These are phyloP conservation scores for Tinea semifulvella DNA, from an alignment of 2,888 invertebrate species.

Conservation along the genomic window DNA sequence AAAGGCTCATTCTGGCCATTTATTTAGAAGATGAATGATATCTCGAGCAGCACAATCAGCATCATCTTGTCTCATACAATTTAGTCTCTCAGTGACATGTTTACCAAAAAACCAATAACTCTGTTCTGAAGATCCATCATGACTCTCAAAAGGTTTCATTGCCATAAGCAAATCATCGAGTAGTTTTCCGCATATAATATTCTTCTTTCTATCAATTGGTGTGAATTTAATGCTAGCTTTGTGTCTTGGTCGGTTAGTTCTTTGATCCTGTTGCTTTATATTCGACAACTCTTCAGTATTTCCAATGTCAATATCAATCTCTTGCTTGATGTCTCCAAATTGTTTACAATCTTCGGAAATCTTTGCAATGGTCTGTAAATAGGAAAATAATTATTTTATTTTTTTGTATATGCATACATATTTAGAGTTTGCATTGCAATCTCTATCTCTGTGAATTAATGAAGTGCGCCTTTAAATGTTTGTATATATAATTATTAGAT, in stretches of 20 bases:
- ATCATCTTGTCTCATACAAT: constrained; percentile 38
- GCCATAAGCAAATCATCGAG: constrained; percentile 40
- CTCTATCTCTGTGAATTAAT: too few relatives aligned
- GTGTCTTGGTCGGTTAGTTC: constrained; percentile 39
- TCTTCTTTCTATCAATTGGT: constrained; percentile 22
- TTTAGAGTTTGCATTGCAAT: too few relatives aligned
- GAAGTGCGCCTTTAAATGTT: too few relatives aligned
- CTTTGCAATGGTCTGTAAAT: neutral
- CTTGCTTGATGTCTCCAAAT: constrained; percentile 28
- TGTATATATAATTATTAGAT: too few relatives aligned
- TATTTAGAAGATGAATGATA: constrained; percentile 31
- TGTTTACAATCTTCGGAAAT: neutral
- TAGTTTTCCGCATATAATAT: constrained; percentile 34
- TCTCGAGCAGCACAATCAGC: constrained; percentile 37
- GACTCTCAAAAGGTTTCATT: constrained; percentile 35
- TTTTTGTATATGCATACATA: too few relatives aligned
- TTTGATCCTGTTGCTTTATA: constrained; percentile 36
- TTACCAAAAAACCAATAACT: constrained; percentile 47
- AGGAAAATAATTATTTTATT: too few relatives aligned
- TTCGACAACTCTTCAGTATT: constrained; percentile 24
- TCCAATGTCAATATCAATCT: constrained; percentile 28
- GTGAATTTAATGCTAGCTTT: constrained; percentile 20
- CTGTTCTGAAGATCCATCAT: constrained; percentile 20
- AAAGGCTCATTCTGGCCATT: too few relatives aligned
- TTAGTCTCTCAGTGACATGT: constrained; percentile 44